phyloP scores from a whole-genome alignment of 2,888 invertebrate species.

The Eledone cirrhosa region DNA sequence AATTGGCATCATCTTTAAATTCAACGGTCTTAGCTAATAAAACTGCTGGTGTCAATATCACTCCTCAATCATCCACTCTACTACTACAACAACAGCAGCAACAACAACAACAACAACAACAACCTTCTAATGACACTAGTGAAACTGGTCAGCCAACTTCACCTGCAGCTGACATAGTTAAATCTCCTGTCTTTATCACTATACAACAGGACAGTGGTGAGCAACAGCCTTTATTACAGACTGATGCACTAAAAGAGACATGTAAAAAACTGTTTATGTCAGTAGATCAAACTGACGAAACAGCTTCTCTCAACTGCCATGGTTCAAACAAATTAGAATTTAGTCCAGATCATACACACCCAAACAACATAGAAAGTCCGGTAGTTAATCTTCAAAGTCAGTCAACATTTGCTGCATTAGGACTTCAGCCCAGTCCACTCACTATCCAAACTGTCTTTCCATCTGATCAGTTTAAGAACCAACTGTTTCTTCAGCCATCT shows the following conservation, averaged over 20 bases:
- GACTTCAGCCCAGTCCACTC: conserved; percentile 32
- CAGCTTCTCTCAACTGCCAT: conserved; percentile 40
- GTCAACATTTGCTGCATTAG: conserved; percentile 14
- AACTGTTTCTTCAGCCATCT: conserved; percentile 34
- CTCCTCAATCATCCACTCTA: not conserved
- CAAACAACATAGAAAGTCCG: conserved; percentile 3
- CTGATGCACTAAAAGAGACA: conserved; percentile 20
- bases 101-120: no score
- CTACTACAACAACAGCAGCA: not conserved
- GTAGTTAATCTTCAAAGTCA: conserved; percentile 14
- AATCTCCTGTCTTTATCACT: conserved; percentile 14
- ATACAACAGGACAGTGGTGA: conserved; percentile 13
- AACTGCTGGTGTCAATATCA: not conserved
- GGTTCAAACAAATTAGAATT: conserved; percentile 41
- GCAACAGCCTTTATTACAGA: conserved; percentile 13
- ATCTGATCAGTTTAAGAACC: conserved; percentile 36
- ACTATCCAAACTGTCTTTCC: conserved; percentile 36
- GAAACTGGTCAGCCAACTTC: not conserved
- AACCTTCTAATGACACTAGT: not conserved
- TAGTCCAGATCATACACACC: conserved; percentile 32
- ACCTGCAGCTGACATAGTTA: conserved; percentile 1
- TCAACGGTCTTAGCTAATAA: conserved; percentile 4
- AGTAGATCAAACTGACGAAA: conserved; percentile 36
- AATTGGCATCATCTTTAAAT: conserved; percentile 28
- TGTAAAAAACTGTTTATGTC: conserved; percentile 9